These are phyloP conservation scores for Nemoura dubitans DNA, from an alignment of 2,888 invertebrate species.

Conservation along the genomic window DNA sequence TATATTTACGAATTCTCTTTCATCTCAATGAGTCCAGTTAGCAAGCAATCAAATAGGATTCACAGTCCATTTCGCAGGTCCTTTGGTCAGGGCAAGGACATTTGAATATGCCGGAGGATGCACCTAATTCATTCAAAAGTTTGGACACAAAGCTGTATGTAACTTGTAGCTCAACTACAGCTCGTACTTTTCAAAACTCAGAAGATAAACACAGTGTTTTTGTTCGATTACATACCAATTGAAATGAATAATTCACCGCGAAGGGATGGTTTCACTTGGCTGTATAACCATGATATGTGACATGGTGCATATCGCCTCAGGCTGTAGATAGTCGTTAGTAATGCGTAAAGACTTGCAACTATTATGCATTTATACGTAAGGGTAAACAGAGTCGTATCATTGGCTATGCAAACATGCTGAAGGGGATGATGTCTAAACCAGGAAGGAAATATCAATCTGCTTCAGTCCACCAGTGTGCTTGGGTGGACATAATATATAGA, in stretches of 20 bases:
- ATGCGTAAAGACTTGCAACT: constrained; percentile 30
- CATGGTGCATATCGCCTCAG: background rate
- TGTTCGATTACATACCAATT: background rate
- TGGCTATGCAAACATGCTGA: constrained; percentile 21
- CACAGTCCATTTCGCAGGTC: background rate
- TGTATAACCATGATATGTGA: background rate
- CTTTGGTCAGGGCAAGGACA: background rate
- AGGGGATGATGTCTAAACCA: background rate
- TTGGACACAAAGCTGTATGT: background rate
- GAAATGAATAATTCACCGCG: constrained; percentile 20
- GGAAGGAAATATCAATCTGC: constrained; percentile 8
- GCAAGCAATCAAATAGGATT: background rate
- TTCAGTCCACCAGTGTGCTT: background rate
- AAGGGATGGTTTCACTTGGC: background rate
- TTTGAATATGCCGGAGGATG: background rate
- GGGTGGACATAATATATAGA: background rate
- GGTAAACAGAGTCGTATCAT: constrained; percentile 34
- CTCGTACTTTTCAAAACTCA: background rate
- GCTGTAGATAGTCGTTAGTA: constrained; percentile 25
- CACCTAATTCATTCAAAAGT: background rate
- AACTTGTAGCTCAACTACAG: background rate
- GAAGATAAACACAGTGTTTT: background rate
- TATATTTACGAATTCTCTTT: constrained; percentile 7
- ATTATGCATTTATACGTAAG: constrained; percentile 42
- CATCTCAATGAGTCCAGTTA: background rate